Base-by-base conservation (phyloP, 2,113 vertebrate species). In the Cervus canadensis region DNA sequence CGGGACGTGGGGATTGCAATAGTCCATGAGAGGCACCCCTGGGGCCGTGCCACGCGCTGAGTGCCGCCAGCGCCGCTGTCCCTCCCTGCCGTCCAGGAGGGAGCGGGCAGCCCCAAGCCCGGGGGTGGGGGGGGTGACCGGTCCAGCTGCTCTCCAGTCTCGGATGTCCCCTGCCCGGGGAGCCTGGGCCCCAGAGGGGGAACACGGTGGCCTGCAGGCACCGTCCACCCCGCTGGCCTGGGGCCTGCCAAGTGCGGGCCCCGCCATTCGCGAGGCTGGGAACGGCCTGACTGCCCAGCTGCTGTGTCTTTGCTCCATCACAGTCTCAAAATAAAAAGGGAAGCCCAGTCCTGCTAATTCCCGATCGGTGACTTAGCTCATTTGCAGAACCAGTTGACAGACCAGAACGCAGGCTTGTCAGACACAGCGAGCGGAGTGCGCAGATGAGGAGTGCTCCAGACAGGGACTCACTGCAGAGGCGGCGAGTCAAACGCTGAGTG, bases 21-120 rank as follows among this genome's bases (percentile, higher is more conserved):
- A 11, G 17, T 14, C n/a, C 2, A 0, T 14, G 50, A 82, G 43
- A 64, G 1, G 3, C 33, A 8, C 40, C 0, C 2, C 1, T 1
- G 8, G 56, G 64, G 40, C 11, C 2, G 3, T 0, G 28, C 16
- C 54, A 4, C 7, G 8, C 3, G 28, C 85, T 3, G 23, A n/a
- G 2, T 0, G 10, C 60, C 26, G 40, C 2, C 12, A 3, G 6
- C 19, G 2, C 25, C 3, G 25, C 40, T 5, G 3, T 2, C 3
- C 40, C 30, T 21, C 26, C 43, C 43, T 28, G 26, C 45, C 2
- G 5, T 21, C 45, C 28, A 17, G 78, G 78, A 33, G 78, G 78
- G 16, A 21, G 0, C 0, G 0, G 76, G 16, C 45, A 21, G 78
- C 16, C 78, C 71, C 40, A 45, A 13, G 71, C 71, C 36, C 5